These are phyloP conservation scores for Microdon myrmicae DNA, from an alignment of 2,888 invertebrate species.

Conservation along the genomic window DNA sequence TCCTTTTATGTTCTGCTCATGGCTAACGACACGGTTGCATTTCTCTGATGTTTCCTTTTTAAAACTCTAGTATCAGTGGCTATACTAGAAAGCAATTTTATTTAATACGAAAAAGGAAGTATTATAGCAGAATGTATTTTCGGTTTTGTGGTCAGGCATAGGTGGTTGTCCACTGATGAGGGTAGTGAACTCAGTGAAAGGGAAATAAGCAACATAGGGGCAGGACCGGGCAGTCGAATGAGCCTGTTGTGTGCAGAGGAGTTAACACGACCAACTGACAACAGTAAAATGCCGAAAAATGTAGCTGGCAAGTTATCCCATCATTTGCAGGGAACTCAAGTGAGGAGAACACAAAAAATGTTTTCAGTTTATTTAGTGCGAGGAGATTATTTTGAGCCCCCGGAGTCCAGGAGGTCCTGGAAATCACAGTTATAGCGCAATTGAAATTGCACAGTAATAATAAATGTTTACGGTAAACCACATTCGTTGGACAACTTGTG, in stretches of 20 bases:
- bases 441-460: constrained; percentile 44
- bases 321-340: constrained; percentile 28
- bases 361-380: constrained; percentile 18
- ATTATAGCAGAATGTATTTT: constrained; percentile 22
- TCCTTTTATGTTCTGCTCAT: too few species aligned
- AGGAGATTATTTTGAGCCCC: constrained; percentile 29
- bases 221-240: too few species aligned
- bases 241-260: too few species aligned
- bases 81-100: too few species aligned
- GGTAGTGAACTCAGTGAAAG: constrained; percentile 19
- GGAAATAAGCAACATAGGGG: constrained; percentile 19
- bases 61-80: too few species aligned
- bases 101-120: constrained; percentile 30
- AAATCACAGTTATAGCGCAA: constrained; percentile 38
- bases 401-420: constrained; percentile 5
- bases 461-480: constrained; percentile 39
- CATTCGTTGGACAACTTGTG: not conserved
- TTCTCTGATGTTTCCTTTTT: too few species aligned
- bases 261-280: constrained; percentile 11
- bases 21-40: too few species aligned
- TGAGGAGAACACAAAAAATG: constrained; percentile 2
- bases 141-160: constrained; percentile 34
- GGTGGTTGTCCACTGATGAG: constrained; percentile 28
- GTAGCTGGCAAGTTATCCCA: constrained; percentile 25
- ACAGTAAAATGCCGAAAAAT: constrained; percentile 16